phyloP scores from a whole-genome alignment of 2,797 vertebrate species.

The Argya squamiceps region DNA sequence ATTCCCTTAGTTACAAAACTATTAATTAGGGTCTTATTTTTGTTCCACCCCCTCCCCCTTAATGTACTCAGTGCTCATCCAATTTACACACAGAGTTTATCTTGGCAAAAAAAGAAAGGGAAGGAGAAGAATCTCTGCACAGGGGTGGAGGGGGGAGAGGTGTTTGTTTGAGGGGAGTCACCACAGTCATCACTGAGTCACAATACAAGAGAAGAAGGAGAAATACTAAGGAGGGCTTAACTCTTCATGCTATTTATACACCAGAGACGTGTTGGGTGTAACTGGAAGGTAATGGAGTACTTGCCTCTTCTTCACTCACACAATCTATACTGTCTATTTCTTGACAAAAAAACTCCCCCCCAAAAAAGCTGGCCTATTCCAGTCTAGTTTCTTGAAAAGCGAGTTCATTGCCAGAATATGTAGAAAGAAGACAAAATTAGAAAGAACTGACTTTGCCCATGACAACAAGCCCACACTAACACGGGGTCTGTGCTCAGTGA shows the following conservation, averaged over 20 bases:
- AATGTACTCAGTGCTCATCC: conserved; percentile 22
- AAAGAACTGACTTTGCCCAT: background rate
- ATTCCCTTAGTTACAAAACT: background rate
- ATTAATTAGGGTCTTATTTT: conserved; percentile 30
- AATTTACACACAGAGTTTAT: conserved; percentile 30
- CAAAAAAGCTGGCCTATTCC: background rate
- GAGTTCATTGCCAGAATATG: background rate
- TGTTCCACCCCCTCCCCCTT: background rate
- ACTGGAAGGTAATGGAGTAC: background rate
- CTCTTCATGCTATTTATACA: conserved; percentile 33
- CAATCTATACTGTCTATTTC: background rate
- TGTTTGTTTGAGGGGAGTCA: conserved; percentile 61
- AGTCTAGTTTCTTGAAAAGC: conserved; percentile 11
- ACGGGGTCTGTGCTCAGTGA: background rate
- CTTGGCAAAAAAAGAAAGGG: conserved; percentile 57
- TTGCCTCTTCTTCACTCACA: background rate
- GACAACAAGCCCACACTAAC: background rate
- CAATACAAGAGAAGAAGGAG: background rate
- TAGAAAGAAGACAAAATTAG: background rate
- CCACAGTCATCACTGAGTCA: conserved; percentile 20
- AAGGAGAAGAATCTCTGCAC: background rate
- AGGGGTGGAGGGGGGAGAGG: background rate
- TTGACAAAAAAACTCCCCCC: background rate
- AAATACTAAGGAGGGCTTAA: conserved; percentile 8
- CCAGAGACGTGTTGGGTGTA: background rate